A percentile compares a stretch with the other conserved stretches of the same genome.
These are phyloP conservation scores for Oithona nana DNA, from an alignment of 2,888 invertebrate genomes.

Conservation along the genomic window DNA sequence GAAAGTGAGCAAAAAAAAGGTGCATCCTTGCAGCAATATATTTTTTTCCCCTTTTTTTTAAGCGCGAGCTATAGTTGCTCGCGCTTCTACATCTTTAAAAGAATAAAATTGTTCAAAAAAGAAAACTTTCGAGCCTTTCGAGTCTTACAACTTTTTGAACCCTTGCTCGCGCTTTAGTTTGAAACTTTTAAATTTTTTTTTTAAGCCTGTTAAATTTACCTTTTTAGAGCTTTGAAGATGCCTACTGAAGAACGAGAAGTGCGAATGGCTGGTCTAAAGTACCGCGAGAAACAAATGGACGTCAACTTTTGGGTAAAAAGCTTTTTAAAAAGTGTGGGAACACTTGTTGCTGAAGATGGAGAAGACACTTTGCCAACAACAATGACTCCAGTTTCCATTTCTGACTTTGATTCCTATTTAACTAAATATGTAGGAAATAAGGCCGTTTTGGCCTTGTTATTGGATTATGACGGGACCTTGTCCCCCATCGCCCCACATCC, in stretches of 20 bases:
- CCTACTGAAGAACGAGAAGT: conserved; percentile 29
- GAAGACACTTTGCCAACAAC: conserved; percentile 62
- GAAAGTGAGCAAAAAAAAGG: no score
- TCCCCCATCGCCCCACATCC: conserved; percentile 30
- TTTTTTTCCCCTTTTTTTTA: no score
- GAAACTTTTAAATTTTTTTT: no score
- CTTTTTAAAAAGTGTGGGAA: conserved; percentile 35
- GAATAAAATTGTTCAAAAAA: no score
- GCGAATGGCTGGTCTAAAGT: conserved; percentile 29
- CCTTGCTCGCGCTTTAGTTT: no score
- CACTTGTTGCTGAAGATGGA: conserved; percentile 37
- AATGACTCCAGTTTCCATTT: conserved; percentile 46
- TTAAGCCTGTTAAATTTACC: no score
- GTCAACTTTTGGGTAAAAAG: conserved; percentile 30
- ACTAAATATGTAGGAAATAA: conserved; percentile 26
- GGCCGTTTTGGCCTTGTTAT: conserved; percentile 28
- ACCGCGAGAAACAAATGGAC: conserved; percentile 27
- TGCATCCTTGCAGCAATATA: no score
- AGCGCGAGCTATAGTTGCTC: no score
- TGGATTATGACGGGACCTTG: conserved; percentile 32
- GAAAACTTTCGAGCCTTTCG: no score
- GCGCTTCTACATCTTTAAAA: no score
- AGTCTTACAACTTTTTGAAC: no score
- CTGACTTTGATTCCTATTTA: conserved; percentile 28
- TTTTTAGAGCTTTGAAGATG: conserved; percentile 28